These are phyloP conservation scores for Lepidocyrtinus sp. DNA, from an alignment of 2,888 invertebrate genomes.

Conservation along the genomic window DNA sequence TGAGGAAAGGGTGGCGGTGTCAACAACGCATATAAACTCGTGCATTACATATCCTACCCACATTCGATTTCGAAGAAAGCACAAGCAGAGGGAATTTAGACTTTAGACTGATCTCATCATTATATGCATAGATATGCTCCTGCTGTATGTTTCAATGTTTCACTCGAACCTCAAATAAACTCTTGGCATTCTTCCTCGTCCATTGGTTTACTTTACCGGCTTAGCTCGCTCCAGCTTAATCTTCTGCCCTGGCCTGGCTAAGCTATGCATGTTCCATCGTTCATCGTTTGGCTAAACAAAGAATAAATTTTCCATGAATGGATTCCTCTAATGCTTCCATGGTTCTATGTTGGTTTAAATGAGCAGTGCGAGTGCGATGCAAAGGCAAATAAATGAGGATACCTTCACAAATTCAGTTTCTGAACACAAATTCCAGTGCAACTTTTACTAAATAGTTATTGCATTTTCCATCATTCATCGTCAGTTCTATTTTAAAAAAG, in stretches of 20 bases:
- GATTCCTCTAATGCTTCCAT: no score
- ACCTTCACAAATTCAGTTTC: not conserved
- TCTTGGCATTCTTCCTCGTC: no score
- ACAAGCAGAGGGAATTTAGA: not conserved
- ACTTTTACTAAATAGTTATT: not conserved
- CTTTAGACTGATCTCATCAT: not conserved
- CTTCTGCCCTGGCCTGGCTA: no score
- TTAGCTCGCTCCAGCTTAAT: no score
- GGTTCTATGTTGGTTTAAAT: not conserved
- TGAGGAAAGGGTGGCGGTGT: conserved; percentile 1
- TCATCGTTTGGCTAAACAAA: no score
- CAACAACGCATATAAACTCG: not conserved
- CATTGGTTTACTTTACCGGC: no score
- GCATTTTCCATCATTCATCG: not conserved
- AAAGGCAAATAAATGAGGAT: not conserved
- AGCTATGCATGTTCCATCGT: no score
- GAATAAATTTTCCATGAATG: no score
- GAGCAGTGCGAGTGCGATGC: not conserved
- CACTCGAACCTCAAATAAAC: not conserved
- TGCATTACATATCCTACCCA: not conserved
- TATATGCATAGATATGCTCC: not conserved
- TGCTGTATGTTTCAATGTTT: not conserved
- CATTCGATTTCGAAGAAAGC: not conserved
- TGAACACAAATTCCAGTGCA: not conserved
- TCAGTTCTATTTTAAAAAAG: not conserved